A percentile compares a stretch with the other conserved stretches of the same genome.
Conservation (phyloP, 1,140 invertebrate species). For the Schmidtea mediterranea region DNA sequence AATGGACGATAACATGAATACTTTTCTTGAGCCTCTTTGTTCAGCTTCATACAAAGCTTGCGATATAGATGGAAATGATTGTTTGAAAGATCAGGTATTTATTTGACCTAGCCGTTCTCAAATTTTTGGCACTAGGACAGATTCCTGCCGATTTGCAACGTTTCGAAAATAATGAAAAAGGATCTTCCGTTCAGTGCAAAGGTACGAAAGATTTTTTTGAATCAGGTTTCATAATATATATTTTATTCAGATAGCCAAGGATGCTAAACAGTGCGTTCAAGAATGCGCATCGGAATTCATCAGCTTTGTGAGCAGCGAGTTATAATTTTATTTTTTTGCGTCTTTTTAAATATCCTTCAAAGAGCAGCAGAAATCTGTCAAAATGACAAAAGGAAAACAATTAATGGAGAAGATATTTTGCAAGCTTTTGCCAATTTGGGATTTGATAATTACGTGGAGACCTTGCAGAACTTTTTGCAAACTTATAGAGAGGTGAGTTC, state of each 20-base stretch:
- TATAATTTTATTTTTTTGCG: slow-evolving; percentile 9
- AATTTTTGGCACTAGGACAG: slow-evolving; percentile 40
- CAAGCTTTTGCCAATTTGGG: slow-evolving; percentile 84
- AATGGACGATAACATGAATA: no score
- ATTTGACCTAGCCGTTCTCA: no score
- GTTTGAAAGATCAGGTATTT: no score
- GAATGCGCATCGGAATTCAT: slow-evolving; percentile 99
- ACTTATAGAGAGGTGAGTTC: slow-evolving; percentile 61
- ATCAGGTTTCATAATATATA: no score
- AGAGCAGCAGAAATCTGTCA: slow-evolving; percentile 70
- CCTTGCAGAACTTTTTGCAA: slow-evolving; percentile 72
- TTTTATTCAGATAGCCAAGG: slow-evolving; percentile 62
- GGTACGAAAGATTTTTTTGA: slow-evolving; percentile 27
- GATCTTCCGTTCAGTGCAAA: slow-evolving; percentile 81
- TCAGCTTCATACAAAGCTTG: no score
- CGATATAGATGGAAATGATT: no score
- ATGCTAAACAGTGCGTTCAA: slow-evolving; percentile 92
- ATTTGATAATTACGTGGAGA: slow-evolving; percentile 93
- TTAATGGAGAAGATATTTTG: slow-evolving; percentile 69
- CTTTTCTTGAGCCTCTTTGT: no score
- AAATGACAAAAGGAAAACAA: slow-evolving; percentile 90
- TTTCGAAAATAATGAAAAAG: slow-evolving; percentile 93
- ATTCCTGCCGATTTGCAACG: slow-evolving; percentile 87
- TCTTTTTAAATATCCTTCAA: not conserved
- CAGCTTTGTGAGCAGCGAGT: slow-evolving; percentile 88